These are phyloP conservation scores for Lucilia sericata DNA, from an alignment of 1,140 invertebrate species.

Conservation along the genomic window DNA sequence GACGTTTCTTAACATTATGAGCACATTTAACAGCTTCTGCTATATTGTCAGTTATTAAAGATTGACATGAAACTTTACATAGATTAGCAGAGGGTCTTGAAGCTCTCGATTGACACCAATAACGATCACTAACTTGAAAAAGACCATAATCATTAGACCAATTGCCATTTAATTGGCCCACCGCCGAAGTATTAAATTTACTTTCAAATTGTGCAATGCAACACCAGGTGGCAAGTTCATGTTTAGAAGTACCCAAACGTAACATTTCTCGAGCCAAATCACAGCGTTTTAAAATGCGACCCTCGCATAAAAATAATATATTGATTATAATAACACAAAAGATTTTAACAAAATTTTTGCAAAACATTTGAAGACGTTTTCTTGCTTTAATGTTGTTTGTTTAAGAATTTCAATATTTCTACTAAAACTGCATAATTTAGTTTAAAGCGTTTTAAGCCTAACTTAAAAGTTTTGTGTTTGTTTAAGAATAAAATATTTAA, in stretches of 20 bases:
- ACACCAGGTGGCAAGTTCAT: constrained; percentile 57
- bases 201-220: constrained; percentile 63
- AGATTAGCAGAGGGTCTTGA: constrained; percentile 3
- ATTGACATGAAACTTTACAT: constrained; percentile 27
- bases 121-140: constrained; percentile 65
- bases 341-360: background rate
- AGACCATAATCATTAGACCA: constrained; percentile 62
- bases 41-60: background rate
- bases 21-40: constrained; percentile 35
- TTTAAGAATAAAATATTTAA: no score
- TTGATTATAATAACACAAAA: background rate
- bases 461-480: no score
- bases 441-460: background rate
- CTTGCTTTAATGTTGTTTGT: background rate
- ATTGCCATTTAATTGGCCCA: constrained; percentile 56
- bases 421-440: background rate
- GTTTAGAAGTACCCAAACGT: constrained; percentile 59
- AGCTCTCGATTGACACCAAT: constrained; percentile 64
- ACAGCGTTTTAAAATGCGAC: constrained; percentile 68
- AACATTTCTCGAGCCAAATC: constrained; percentile 67
- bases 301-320: constrained; percentile 12
- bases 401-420: background rate
- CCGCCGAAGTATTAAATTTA: constrained; percentile 58
- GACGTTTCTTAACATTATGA: constrained; percentile 30
- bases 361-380: background rate